Conservation (phyloP, 2,888 invertebrate genomes). For the Eupithecia subfuscata region DNA sequence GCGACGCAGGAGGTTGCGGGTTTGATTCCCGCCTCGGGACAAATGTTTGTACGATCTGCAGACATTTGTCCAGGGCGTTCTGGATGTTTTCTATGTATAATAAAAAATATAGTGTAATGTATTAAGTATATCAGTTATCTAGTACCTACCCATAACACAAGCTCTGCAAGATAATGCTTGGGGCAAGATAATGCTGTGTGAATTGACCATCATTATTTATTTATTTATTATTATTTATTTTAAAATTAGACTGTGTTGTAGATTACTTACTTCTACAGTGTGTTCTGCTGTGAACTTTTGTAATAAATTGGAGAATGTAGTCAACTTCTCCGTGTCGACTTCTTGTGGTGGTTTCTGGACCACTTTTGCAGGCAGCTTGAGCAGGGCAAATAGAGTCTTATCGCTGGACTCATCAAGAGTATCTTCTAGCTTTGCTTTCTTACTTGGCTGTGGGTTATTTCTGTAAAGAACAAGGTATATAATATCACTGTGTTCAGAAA, state of each 20-base stretch:
- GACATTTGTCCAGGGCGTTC: too few species aligned
- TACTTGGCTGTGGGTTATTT: constrained; percentile 59
- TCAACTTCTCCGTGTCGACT: constrained; percentile 68
- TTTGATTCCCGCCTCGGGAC: too few species aligned
- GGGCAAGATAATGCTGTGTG: too few species aligned
- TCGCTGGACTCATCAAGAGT: constrained; percentile 80
- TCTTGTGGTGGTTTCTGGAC: constrained; percentile 61
- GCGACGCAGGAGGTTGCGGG: too few species aligned
- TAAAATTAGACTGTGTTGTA: neutral
- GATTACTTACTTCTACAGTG: constrained; percentile 71
- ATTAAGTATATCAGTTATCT: too few species aligned
- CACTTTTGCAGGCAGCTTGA: constrained; percentile 72
- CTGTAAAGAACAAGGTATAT: constrained; percentile 50
- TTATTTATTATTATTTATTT: too few species aligned
- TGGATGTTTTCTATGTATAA: too few species aligned
- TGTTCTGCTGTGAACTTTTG: constrained; percentile 79
- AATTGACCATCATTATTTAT: too few species aligned
- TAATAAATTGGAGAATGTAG: constrained; percentile 77
- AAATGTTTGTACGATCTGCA: too few species aligned
- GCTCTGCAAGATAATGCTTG: too few species aligned
- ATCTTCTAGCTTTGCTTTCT: constrained; percentile 63
- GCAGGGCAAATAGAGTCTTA: constrained; percentile 83
- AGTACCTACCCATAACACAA: too few species aligned
- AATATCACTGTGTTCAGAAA: neutral
- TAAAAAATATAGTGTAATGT: too few species aligned